Conservation (phyloP, 2,797 vertebrate genomes). For the Limnodromus scolopaceus region DNA sequence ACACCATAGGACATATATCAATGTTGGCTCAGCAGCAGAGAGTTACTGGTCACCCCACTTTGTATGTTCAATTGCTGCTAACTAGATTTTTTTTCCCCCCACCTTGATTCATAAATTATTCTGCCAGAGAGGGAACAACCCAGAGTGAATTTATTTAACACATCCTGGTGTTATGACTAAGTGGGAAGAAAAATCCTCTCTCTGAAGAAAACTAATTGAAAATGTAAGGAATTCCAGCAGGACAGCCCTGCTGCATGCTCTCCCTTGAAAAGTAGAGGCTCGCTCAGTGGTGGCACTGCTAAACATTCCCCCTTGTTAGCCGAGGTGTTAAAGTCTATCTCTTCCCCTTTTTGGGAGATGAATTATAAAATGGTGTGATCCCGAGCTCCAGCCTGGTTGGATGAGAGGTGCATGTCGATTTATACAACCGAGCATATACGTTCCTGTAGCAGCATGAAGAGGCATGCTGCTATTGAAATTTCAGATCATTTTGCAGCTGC, state of each 20-base stretch:
- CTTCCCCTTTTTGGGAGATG: constrained; percentile 27
- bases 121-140: constrained; percentile 36
- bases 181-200: constrained; percentile 58
- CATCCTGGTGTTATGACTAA: constrained; percentile 32
- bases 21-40: constrained; percentile 15
- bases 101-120: constrained; percentile 41
- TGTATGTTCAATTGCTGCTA: constrained; percentile 31
- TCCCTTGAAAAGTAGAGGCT: not conserved
- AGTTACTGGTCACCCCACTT: constrained; percentile 38
- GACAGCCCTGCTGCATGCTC: not conserved
- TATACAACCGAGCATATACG: not conserved
- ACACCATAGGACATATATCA: constrained; percentile 54
- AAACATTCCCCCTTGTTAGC: not conserved
- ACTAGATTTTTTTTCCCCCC: constrained; percentile 11
- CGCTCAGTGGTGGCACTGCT: not conserved
- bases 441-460: constrained; percentile 60
- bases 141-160: constrained; percentile 61
- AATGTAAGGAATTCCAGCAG: constrained; percentile 46
- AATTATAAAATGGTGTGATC: constrained; percentile 52
- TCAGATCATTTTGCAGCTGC: constrained; percentile 69
- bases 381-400: constrained; percentile 56
- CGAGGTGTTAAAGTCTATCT: not conserved
- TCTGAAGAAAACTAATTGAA: constrained; percentile 54
- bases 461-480: constrained; percentile 69
- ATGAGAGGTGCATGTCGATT: constrained; percentile 32